Evolutionary conservation across 1,140 invertebrate genomes (phyloP).

Genomic region (Phthorimaea operculella): DNA sequence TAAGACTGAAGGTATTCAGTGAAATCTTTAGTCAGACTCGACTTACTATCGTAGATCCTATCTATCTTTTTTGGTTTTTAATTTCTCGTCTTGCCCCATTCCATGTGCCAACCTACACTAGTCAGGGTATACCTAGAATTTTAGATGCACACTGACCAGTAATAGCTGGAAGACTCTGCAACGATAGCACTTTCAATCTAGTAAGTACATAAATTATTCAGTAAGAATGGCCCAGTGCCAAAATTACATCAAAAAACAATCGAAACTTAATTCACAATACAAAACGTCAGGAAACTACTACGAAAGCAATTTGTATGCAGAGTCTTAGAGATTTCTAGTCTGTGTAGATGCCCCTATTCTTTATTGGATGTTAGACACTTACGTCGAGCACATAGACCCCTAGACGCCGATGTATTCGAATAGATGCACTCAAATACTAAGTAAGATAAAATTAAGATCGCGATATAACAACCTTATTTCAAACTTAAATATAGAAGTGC

Average conservation of each 20-base stretch:
- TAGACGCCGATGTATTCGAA: conserved; percentile 27
- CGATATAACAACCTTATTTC: conserved; percentile 46
- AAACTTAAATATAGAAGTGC: conserved; percentile 63
- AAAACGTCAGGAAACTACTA: too few species aligned
- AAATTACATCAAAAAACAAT: too few species aligned
- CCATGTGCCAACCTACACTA: conserved; percentile 51
- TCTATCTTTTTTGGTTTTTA: not conserved
- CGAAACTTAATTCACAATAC: too few species aligned
- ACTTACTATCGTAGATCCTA: not conserved
- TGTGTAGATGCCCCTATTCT: conserved; percentile 21
- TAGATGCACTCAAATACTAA: conserved; percentile 31
- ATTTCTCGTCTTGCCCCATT: conserved; percentile 28
- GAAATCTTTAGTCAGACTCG: conserved; percentile 22
- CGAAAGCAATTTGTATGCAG: too few species aligned
- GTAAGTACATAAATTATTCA: too few species aligned
- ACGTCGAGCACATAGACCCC: conserved; percentile 13
- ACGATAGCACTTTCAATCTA: too few species aligned
- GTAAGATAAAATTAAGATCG: conserved; percentile 32
- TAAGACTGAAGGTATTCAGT: conserved; percentile 54
- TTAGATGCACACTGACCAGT: conserved; percentile 2
- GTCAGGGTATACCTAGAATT: conserved; percentile 45
- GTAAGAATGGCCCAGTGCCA: too few species aligned
- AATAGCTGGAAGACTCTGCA: too few species aligned
- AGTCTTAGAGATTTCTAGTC: too few species aligned
- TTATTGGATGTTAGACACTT: conserved; percentile 19